Conservation (phyloP, 2,113 vertebrate genomes). For the Odontesthes bonariensis region DNA sequence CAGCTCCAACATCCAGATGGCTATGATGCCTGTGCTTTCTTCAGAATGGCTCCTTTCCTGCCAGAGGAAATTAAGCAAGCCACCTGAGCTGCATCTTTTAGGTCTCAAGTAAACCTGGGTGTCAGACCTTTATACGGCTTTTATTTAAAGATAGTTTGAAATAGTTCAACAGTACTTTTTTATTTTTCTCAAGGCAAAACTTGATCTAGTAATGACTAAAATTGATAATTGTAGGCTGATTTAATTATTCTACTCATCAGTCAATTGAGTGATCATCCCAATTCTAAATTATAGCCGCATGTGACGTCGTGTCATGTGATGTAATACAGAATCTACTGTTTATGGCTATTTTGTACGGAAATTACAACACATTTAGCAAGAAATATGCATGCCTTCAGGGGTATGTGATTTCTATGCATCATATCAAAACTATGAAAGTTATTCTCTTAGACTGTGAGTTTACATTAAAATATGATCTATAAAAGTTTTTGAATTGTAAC, state of each 20-base stretch:
- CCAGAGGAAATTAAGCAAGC: constrained; percentile 37
- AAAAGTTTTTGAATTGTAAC: not conserved
- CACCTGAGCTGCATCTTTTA: constrained; percentile 24
- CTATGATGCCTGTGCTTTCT: not conserved
- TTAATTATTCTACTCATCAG: not conserved
- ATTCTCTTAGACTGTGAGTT: not conserved
- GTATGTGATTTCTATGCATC: not conserved
- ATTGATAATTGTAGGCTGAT: too few relatives aligned
- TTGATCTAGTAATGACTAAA: too few relatives aligned
- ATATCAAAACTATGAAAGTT: not conserved
- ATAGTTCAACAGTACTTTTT: not conserved
- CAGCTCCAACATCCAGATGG: constrained; percentile 10
- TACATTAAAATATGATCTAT: constrained; percentile 14
- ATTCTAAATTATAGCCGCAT: not conserved
- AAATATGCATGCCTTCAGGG: not conserved
- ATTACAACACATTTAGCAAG: not conserved
- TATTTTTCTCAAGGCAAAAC: not conserved
- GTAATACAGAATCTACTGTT: not conserved
- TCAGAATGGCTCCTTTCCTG: constrained; percentile 18
- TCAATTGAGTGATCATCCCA: not conserved
- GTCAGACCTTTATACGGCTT: not conserved
- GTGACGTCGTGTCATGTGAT: not conserved
- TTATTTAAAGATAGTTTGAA: not conserved
- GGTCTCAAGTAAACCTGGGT: constrained; percentile 26
- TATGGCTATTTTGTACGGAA: not conserved